Evolutionary conservation across 2,888 invertebrate species (phyloP), one percentile per base, ranked within the genome.

Genomic region (Hofmannophila pseudospretella): DNA sequence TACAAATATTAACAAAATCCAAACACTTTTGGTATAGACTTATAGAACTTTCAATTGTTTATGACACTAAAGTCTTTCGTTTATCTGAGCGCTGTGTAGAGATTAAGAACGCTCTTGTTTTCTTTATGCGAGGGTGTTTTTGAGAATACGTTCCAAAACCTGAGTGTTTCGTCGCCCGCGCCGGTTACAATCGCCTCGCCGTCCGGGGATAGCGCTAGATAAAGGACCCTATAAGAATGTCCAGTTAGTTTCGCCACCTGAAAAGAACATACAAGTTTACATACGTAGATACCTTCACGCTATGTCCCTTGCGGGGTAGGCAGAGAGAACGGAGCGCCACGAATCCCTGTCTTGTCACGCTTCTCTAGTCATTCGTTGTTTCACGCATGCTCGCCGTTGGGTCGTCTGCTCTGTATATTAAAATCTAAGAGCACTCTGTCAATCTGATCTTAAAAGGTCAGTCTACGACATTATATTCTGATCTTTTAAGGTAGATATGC

Each of bases 71-170:
- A 12, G 11, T 27, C 16, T 23, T 8, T n/a, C 3, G 27, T 54
- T 65, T 88, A 89, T 72, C 82, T 89, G 13, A 88, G 75, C 50
- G 96, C 95, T 28, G 96, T 95, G 80, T 96, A 97, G 14, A 97
- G 88, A 84, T 97, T 97, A 39, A 97, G 89, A 35, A 96, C 96
- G 44, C 97, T 97, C 75, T 97, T 95, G 55, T 96, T 96, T 74
- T 96, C 96, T 74, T 95, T 96, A 68, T 96, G 96, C 39, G 96
- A 96, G 23, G 97, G 91, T 9, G 97, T 96, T 88, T 99, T 99
- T 65, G 96, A 97, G 85, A 99, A 99, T 0, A 99, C 98, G 88
- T 98, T 98, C 99, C 98, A 99, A 78, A 99, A 99, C 4, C 99
- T 89, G 3, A 99, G 88, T 0, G 99, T 99, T 73, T 99, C 99